Evolutionary conservation across 2,797 vertebrate species (phyloP).

Genomic region (Eidolon dupreanum): DNA sequence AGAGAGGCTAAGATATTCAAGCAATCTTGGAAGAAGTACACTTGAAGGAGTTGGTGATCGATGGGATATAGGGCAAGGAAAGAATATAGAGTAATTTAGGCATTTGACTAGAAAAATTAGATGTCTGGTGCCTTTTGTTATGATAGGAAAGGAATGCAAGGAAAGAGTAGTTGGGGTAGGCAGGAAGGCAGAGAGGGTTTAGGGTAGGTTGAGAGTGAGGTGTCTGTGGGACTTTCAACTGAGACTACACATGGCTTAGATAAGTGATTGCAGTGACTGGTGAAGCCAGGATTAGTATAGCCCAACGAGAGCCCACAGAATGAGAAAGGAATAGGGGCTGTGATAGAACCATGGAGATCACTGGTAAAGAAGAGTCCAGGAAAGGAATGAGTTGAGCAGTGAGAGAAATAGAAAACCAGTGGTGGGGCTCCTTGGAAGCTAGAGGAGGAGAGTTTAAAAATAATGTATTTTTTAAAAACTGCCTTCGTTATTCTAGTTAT

Average conservation of each 20-base stretch:
- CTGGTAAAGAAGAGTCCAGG: background rate
- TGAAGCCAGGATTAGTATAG: background rate
- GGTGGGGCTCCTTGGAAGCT: background rate
- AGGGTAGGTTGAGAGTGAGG: background rate
- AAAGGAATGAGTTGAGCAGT: background rate
- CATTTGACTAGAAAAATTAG: background rate
- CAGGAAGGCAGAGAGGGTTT: background rate
- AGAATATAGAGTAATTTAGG: background rate
- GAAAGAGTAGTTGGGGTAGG: background rate
- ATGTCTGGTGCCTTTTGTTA: background rate
- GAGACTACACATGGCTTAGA: background rate
- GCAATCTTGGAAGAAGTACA: background rate
- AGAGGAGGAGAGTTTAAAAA: background rate
- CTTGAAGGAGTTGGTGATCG: background rate
- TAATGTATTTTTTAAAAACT: background rate
- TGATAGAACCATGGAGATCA: background rate
- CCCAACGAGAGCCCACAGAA: background rate
- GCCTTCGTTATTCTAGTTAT: background rate
- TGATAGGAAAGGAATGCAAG: background rate
- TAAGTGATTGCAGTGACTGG: background rate
- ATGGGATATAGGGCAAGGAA: background rate
- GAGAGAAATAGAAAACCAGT: background rate
- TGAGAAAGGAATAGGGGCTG: background rate
- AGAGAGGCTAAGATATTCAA: background rate
- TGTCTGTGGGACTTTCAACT: background rate